Evolutionary conservation across 1,140 invertebrate genomes (phyloP).

Genomic region (Mercenaria mercenaria): DNA sequence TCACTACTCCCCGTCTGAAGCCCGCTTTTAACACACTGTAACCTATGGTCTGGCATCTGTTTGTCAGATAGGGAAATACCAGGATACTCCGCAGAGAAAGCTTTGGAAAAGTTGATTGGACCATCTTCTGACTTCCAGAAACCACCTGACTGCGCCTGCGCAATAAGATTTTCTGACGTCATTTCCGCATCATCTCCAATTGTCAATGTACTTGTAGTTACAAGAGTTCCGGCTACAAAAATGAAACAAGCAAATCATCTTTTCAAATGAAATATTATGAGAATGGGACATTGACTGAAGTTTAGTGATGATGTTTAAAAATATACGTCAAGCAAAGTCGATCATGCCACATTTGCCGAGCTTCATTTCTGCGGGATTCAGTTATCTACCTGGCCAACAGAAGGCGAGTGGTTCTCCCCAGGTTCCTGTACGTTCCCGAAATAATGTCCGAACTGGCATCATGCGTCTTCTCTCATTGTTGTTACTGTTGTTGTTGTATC

Average conservation of each 20-base stretch:
- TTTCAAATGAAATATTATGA: too few relatives aligned
- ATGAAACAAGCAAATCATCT: constrained; percentile 4
- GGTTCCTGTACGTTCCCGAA: too few relatives aligned
- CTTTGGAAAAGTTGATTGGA: constrained; percentile 84
- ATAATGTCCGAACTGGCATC: too few relatives aligned
- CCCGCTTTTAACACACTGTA: constrained; percentile 27
- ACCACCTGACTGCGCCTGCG: constrained; percentile 88
- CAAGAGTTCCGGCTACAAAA: constrained; percentile 88
- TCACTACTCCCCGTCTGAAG: background rate
- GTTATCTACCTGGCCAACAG: too few relatives aligned
- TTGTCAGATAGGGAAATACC: constrained; percentile 69
- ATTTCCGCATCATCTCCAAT: constrained; percentile 91
- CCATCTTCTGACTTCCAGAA: constrained; percentile 89
- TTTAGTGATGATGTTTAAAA: too few relatives aligned
- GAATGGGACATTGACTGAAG: too few relatives aligned
- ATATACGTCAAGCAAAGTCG: too few relatives aligned
- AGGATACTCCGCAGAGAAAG: constrained; percentile 71
- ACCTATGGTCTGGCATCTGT: constrained; percentile 60
- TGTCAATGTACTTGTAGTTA: constrained; percentile 91
- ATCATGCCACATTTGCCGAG: too few relatives aligned
- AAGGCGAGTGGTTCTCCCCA: too few relatives aligned
- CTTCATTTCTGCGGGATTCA: too few relatives aligned
- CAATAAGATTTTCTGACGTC: constrained; percentile 89
- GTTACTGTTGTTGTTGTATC: too few relatives aligned
- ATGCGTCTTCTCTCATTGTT: too few relatives aligned